These are phyloP conservation scores for Erythrolamprus reginae DNA, from an alignment of 2,113 vertebrate species.

Conservation along the genomic window DNA sequence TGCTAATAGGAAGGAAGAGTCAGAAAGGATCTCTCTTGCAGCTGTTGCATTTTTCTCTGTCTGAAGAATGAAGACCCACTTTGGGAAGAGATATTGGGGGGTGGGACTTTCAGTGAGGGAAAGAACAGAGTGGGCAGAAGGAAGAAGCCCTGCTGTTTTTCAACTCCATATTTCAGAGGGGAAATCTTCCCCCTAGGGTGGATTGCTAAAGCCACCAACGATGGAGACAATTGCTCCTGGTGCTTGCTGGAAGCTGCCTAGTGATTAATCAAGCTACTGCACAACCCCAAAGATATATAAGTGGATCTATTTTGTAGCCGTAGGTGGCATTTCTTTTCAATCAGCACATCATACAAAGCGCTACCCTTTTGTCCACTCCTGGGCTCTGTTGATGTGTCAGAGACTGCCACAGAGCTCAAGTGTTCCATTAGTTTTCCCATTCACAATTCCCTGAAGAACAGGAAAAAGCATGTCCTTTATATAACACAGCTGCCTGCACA, in stretches of 20 bases:
- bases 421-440: neutral
- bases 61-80: neutral
- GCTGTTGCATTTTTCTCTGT: conserved; percentile 8
- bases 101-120: neutral
- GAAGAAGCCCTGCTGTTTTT: neutral
- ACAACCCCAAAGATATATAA: neutral
- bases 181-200: neutral
- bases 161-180: neutral
- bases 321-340: neutral
- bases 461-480: neutral
- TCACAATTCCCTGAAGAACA: neutral
- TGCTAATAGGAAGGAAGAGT: conserved; percentile 26
- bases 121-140: neutral
- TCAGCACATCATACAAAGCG: neutral
- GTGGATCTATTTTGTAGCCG: neutral
- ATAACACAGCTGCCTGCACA: neutral
- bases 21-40: conserved; percentile 15
- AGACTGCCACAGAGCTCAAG: neutral
- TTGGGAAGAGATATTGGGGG: too few relatives aligned
- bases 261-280: neutral
- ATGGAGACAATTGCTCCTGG: neutral
- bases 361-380: neutral
- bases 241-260: neutral
- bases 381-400: neutral
- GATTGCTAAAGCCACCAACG: neutral